These are phyloP conservation scores for Drosophila kuntzei DNA, from an alignment of 2,888 invertebrate species.

Conservation along the genomic window DNA sequence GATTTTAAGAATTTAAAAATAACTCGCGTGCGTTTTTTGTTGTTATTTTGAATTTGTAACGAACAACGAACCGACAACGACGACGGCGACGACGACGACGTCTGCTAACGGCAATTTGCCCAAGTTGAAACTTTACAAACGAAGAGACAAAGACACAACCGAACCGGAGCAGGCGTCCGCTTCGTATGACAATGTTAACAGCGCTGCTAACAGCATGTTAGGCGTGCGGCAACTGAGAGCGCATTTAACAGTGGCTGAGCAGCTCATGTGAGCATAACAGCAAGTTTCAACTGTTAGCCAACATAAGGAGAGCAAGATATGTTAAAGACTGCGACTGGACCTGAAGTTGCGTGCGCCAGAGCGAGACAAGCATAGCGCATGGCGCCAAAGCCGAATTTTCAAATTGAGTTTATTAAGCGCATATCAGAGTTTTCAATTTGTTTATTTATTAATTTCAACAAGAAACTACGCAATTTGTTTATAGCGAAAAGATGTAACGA, in stretches of 20 bases:
- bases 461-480: not conserved
- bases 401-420: conserved; percentile 4
- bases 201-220: conserved; percentile 1
- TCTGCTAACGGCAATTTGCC: conserved; percentile 39
- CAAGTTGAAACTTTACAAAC: not conserved
- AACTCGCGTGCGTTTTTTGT: conserved; percentile 41
- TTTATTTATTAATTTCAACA: not conserved
- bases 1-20: conserved; percentile 40
- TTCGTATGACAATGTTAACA: conserved; percentile 18
- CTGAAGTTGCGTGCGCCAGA: conserved; percentile 41
- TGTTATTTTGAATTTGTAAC: conserved; percentile 59
- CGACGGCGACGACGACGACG: conserved; percentile 38
- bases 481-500: not conserved
- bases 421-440: not conserved
- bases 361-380: conserved; percentile 17
- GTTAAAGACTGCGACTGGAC: conserved; percentile 1
- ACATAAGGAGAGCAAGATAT: conserved; percentile 23
- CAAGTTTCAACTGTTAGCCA: conserved; percentile 19
- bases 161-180: conserved; percentile 30
- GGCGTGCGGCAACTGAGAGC: not conserved
- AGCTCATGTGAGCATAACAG: conserved; percentile 19
- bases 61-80: conserved; percentile 42
- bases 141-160: conserved; percentile 6
- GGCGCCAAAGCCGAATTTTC: conserved; percentile 31
- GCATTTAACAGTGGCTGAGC: conserved; percentile 7